Base-by-base conservation (phyloP, 2,113 vertebrate species). In the Erinaceus europaeus region DNA sequence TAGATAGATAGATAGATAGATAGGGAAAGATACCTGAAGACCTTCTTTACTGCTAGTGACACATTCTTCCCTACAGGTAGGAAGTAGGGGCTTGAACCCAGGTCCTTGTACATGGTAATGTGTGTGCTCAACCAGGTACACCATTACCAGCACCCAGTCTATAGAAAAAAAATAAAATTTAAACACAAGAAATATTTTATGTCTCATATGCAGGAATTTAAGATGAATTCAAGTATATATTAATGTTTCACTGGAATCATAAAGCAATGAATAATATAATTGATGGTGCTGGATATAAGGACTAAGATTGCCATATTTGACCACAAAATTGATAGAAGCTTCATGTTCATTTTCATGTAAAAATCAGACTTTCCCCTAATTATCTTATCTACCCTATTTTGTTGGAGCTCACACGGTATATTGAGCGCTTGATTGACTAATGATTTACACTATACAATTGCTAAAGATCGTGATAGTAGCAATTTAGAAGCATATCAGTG, bases 401-500 rank as follows among this genome's bases (percentile, higher is more conserved):
- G 10, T 77, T 67, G 62, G 88, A 44, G 32, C 59, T 90, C 65
- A 78, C 77, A 76, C 14, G 6, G 50, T 92, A 83, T 83, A 83
- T 0, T 0, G 86, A 86, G 67, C 61, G 44, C n/a, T 71, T 89
- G 92, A 89, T 81, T 95, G 89, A 88, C 84, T 85, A 88, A 91
- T 95, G 88, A 95, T 92, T 92, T 95, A 91, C 38, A 84, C 53
- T 65, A 71, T n/a, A 75, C 78, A 93, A 6, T 93, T 89, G 93
- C 91, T 91, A 68, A 95, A 93, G 93, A 93, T 93, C 76, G 81
- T 95, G 89, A 94, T 88, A 95, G 86, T 78, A 90, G 86, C 78
- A 93, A 89, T 95, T 93, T 93, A 90, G 88, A 96, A 95, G 84
- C 77, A 80, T 88, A 95, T 92, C 90, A 88, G 81, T 79, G 72